Evolutionary conservation across 2,797 vertebrate genomes (phyloP), one percentile per base, ranked within the genome.

Genomic region (Threskiornis aethiopicus): DNA sequence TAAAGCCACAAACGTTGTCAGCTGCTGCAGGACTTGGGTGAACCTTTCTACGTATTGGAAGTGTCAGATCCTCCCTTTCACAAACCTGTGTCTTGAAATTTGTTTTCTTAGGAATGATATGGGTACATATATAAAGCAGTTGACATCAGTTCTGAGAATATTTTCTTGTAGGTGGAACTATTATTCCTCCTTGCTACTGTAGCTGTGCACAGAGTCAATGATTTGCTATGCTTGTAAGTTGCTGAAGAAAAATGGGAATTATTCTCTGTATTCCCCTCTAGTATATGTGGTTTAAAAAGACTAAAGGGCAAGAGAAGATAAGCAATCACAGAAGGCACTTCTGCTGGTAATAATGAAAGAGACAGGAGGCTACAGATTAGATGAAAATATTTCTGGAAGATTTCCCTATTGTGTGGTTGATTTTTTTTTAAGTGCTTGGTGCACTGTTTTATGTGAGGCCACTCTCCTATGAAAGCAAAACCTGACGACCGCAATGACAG

Each of bases 91-190:
- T 52, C 75, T 70, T 78, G 41, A 78, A 73, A 90, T 87, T 47
- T 67, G 69, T 78, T 93, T 84, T 62, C 83, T 88, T 20, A 39
- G 80, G 75, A 67, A 33, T 13, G 31, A 78, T 52, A 84, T 0
- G 42, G 61, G 25, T 66, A 41, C 31, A 13, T 57, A 54, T 46
- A 64, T 37, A 77, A 71, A 88, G 79, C 39, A 33, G 66, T 54
- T 95, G 89, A 90, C 91, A 94, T 81, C 87, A 96, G 84, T 72
- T 82, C 96, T 94, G 93, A 92, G 94, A 97, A 95, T 97, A 95
- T 95, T 94, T 94, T 52, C 84, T 93, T 82, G 91, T 95, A 95
- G 92, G 95, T 93, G 89, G 93, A 95, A 92, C 73, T 95, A 87
- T 94, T 93, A 93, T 89, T 93, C 89, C 77, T 90, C 58, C 61